These are phyloP conservation scores for Chiroxiphia lanceolata DNA, from an alignment of 2,797 vertebrate genomes.

Conservation along the genomic window DNA sequence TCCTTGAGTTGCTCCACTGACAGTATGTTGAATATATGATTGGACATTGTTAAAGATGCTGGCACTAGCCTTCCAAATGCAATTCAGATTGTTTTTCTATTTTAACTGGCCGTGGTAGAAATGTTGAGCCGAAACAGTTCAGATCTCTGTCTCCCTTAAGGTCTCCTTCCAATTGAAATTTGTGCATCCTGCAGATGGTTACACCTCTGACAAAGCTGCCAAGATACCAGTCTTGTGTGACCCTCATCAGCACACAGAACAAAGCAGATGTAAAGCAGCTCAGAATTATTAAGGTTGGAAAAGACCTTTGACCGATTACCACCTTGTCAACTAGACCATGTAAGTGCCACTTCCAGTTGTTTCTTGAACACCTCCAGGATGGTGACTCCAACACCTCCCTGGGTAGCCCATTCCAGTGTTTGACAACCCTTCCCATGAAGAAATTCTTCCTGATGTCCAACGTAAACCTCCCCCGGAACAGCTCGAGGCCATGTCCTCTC, in stretches of 20 bases:
- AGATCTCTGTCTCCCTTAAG: background rate
- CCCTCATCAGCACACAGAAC: background rate
- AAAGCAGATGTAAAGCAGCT: background rate
- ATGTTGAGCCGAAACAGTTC: background rate
- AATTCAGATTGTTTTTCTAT: background rate
- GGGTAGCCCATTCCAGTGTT: background rate
- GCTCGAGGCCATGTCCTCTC: background rate
- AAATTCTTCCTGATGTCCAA: background rate
- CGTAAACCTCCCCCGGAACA: background rate
- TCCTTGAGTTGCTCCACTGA: background rate
- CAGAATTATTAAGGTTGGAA: background rate
- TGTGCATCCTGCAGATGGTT: background rate
- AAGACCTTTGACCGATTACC: background rate
- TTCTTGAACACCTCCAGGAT: background rate
- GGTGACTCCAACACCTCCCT: background rate
- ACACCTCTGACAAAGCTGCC: background rate
- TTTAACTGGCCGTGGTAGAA: background rate
- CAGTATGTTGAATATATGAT: background rate
- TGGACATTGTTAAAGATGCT: background rate
- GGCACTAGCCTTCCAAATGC: background rate
- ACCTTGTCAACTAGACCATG: background rate
- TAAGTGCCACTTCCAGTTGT: background rate
- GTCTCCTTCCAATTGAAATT: background rate
- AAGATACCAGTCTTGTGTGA: background rate
- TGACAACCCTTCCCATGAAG: background rate